Percentiles rank a stretch among this genome's conserved stretches.
phyloP scores from a whole-genome alignment of 2,113 vertebrate species.

The Pachycephala philippinensis region DNA sequence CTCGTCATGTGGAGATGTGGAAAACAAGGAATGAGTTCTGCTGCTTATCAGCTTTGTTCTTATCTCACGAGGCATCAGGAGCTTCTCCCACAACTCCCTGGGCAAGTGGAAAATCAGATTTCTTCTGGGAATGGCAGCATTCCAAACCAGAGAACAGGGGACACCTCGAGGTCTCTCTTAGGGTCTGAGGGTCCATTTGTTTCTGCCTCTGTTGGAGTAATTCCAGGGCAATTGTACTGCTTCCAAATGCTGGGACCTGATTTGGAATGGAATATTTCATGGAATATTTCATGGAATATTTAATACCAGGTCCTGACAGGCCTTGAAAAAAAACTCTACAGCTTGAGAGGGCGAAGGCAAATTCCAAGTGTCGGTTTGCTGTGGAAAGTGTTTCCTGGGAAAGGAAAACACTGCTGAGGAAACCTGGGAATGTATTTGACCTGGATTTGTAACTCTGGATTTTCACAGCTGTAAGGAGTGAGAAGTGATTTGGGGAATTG shows the following conservation, averaged over 20 bases:
- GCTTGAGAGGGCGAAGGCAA: background rate
- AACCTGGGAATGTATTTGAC: background rate
- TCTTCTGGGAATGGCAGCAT: background rate
- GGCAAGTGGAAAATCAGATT: background rate
- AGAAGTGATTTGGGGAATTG: background rate
- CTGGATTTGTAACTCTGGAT: background rate
- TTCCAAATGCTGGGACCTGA: background rate
- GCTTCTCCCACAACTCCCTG: background rate
- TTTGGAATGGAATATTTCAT: background rate
- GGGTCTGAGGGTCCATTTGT: background rate
- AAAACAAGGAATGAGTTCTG: background rate
- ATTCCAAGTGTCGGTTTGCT: background rate
- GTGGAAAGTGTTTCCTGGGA: background rate
- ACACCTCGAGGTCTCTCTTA: rapidly evolving
- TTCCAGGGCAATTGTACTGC: background rate
- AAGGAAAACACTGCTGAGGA: background rate
- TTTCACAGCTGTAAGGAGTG: background rate
- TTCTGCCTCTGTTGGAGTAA: background rate
- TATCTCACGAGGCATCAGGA: rapidly evolving
- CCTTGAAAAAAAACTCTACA: background rate
- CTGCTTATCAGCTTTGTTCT: background rate
- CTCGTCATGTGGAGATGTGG: background rate
- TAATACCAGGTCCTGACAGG: background rate
- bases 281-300: background rate
- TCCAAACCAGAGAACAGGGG: rapidly evolving